A percentile compares a stretch with the other conserved stretches of the same genome.
phyloP scores from a whole-genome alignment of 2,113 vertebrate genomes.

The Pandion haliaetus region DNA sequence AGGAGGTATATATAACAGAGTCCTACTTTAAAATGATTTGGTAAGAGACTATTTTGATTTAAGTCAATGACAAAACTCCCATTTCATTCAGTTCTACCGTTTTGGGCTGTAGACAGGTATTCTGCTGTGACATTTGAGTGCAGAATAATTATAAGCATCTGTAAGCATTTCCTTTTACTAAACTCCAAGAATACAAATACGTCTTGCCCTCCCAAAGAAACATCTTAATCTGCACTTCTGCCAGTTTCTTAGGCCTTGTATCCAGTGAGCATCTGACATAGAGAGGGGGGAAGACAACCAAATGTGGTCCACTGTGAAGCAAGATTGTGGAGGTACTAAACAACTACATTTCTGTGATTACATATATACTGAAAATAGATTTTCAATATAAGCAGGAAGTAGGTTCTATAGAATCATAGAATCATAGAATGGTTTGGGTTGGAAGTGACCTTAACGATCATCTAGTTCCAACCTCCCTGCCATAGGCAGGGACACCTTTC shows the following conservation, averaged over 20 bases:
- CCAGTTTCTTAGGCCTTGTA: not conserved
- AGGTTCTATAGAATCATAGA: not conserved
- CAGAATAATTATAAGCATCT: constrained; percentile 30
- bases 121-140: not conserved
- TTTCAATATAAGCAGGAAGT: constrained; percentile 20
- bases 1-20: not conserved
- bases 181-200: not conserved
- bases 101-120: not conserved
- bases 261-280: not conserved
- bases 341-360: not conserved
- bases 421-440: too few species aligned
- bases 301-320: not conserved
- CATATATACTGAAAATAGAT: not conserved
- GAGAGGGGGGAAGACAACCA: not conserved
- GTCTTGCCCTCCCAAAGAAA: not conserved
- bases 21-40: not conserved
- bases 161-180: constrained; percentile 32
- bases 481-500: too few species aligned
- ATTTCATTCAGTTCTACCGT: not conserved
- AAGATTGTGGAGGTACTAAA: not conserved
- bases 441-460: too few species aligned
- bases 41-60: not conserved
- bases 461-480: too few species aligned
- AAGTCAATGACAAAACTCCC: constrained; percentile 51
- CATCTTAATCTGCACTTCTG: not conserved